Evolutionary conservation across 2,888 invertebrate species (phyloP).

Genomic region (Synanthedon tipuliformis): DNA sequence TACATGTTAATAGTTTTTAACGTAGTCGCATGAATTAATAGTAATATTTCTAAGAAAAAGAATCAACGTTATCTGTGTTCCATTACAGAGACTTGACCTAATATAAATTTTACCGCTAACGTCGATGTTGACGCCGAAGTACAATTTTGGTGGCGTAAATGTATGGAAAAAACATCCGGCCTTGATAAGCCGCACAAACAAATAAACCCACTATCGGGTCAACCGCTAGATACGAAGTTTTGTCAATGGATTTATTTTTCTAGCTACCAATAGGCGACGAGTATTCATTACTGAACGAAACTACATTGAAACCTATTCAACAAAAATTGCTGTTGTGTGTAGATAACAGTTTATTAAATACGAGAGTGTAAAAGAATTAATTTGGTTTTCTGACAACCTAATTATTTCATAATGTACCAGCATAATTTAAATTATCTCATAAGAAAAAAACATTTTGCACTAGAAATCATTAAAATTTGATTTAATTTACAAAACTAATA

Average conservation of each 20-base stretch:
- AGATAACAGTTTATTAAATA: too few relatives aligned
- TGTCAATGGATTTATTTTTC: slow-evolving; percentile 46
- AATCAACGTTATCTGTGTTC: slow-evolving; percentile 42
- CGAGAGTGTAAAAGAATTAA: too few relatives aligned
- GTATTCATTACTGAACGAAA: neutral
- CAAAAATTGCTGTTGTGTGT: too few relatives aligned
- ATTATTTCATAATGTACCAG: too few relatives aligned
- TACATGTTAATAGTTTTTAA: too few relatives aligned
- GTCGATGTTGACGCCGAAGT: slow-evolving; percentile 50
- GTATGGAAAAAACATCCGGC: slow-evolving; percentile 70
- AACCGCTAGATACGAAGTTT: slow-evolving; percentile 59
- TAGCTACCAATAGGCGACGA: neutral
- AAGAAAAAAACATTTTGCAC: too few relatives aligned
- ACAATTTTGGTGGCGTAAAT: slow-evolving; percentile 61
- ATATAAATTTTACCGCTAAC: slow-evolving; percentile 54
- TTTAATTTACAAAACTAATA: too few relatives aligned
- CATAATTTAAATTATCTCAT: too few relatives aligned
- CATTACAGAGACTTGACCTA: slow-evolving; percentile 54
- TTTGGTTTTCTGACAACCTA: too few relatives aligned
- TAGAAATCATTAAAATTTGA: too few relatives aligned
- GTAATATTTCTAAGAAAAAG: slow-evolving; percentile 24
- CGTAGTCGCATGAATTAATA: too few relatives aligned
- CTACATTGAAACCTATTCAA: too few relatives aligned
- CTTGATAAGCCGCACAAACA: slow-evolving; percentile 68
- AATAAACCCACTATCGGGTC: slow-evolving; percentile 65